phyloP scores from a whole-genome alignment of 2,113 vertebrate species.

The Coturnix japonica region DNA sequence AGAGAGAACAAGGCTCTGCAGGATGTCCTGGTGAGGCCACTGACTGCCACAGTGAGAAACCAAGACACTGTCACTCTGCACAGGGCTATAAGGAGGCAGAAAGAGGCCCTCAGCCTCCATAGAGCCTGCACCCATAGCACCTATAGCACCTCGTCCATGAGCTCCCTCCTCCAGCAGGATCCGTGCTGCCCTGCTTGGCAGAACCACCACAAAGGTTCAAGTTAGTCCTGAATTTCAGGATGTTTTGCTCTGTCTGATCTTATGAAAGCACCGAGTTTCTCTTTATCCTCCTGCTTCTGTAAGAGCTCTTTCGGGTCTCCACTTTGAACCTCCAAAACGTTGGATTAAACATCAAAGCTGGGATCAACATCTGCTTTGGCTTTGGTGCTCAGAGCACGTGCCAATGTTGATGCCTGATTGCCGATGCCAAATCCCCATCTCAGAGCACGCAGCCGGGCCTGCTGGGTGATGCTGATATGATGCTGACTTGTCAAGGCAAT shows the following conservation, averaged over 20 bases:
- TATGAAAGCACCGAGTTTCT: neutral
- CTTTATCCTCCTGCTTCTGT: slow-evolving; percentile 49
- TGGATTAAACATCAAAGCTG: slow-evolving; percentile 68
- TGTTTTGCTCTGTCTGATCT: slow-evolving; percentile 11
- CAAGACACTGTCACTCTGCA: neutral
- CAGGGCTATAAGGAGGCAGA: neutral
- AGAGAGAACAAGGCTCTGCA: neutral
- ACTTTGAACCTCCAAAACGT: slow-evolving; percentile 11
- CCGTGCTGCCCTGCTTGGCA: neutral
- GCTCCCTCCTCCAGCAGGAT: slow-evolving; percentile 6
- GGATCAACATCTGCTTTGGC: slow-evolving; percentile 41
- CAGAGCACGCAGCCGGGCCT: neutral
- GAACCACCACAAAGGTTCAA: slow-evolving; percentile 27
- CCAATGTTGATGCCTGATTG: slow-evolving; percentile 1
- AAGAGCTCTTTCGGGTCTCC: slow-evolving; percentile 39
- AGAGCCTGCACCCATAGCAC: neutral
- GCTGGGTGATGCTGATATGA: slow-evolving; percentile 14
- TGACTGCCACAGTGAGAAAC: neutral
- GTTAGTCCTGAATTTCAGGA: slow-evolving; percentile 62
- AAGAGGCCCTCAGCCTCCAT: neutral
- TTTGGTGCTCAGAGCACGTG: rapidly evolving
- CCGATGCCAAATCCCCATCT: neutral
- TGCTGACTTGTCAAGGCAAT: slow-evolving; percentile 43
- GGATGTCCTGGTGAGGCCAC: neutral
- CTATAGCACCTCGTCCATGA: rapidly evolving